These are phyloP conservation scores for Lasioglossum vierecki DNA, from an alignment of 2,888 invertebrate genomes.

Conservation along the genomic window DNA sequence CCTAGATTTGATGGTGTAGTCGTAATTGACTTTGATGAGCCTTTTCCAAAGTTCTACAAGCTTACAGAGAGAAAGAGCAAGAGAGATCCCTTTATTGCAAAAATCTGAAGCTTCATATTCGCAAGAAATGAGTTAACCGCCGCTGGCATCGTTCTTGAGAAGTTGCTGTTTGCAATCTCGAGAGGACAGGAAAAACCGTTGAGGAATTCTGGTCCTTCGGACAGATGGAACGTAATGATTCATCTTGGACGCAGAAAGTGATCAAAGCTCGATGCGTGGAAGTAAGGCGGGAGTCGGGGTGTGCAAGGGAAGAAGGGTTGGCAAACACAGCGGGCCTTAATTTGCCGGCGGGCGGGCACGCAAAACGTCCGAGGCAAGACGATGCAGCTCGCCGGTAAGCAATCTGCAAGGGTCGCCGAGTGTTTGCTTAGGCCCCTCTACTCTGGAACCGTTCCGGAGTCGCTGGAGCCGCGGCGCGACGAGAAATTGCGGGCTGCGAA, in stretches of 20 bases:
- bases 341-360: slow-evolving; percentile 43
- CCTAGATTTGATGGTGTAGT: too few species aligned
- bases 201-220: background rate
- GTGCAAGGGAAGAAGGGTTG: slow-evolving; percentile 3
- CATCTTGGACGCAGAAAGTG: background rate
- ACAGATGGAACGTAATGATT: background rate
- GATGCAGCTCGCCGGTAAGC: slow-evolving; percentile 38
- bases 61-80: too few species aligned
- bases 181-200: too few species aligned
- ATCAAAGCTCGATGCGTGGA: background rate
- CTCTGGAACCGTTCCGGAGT: background rate
- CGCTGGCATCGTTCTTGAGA: too few species aligned
- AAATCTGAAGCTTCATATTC: too few species aligned
- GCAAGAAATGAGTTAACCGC: too few species aligned
- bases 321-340: slow-evolving; percentile 43
- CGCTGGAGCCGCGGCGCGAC: slow-evolving; percentile 22
- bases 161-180: too few species aligned
- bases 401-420: slow-evolving; percentile 56
- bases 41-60: too few species aligned
- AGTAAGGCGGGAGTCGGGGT: background rate
- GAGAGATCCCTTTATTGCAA: too few species aligned
- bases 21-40: too few species aligned
- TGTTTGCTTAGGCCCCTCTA: slow-evolving; percentile 62
- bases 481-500: slow-evolving; percentile 54
- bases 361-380: slow-evolving; percentile 50